Conservation (phyloP, 2,113 vertebrate species). For the Prionailurus bengalensis region DNA sequence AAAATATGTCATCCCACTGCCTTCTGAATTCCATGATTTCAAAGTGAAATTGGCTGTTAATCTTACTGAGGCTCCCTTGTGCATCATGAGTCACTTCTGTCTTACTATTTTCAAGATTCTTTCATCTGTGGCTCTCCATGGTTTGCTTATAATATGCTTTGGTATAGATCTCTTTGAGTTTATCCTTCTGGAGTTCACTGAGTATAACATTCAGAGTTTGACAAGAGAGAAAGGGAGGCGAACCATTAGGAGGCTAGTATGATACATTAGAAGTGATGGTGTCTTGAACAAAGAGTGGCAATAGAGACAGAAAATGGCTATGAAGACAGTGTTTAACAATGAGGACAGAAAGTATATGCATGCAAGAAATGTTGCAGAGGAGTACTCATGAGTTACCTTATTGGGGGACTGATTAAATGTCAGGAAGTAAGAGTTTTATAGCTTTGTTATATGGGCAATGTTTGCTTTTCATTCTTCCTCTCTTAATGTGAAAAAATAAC, state of each 20-base stretch:
- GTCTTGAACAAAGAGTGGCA: neutral
- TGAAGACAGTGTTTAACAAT: neutral
- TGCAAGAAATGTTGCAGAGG: neutral
- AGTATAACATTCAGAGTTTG: neutral
- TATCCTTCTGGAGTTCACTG: neutral
- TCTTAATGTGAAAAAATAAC: constrained; percentile 1
- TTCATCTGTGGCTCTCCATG: neutral
- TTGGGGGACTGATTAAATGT: neutral
- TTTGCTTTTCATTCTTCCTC: constrained; percentile 8
- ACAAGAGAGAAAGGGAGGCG: neutral
- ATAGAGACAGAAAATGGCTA: neutral
- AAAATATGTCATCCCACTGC: neutral
- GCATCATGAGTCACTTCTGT: neutral
- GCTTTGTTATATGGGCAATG: neutral
- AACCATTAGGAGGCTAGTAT: neutral
- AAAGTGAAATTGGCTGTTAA: constrained; percentile 48
- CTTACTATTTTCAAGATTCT: constrained; percentile 7
- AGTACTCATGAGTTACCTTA: neutral
- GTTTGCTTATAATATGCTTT: neutral
- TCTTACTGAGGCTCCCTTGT: neutral
- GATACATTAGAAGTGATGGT: neutral
- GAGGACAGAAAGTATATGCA: neutral
- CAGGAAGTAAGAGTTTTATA: neutral
- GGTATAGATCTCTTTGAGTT: neutral
- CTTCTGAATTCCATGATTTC: neutral